Base-by-base conservation (phyloP, 2,797 vertebrate species). In the Notamacropus eugenii region DNA sequence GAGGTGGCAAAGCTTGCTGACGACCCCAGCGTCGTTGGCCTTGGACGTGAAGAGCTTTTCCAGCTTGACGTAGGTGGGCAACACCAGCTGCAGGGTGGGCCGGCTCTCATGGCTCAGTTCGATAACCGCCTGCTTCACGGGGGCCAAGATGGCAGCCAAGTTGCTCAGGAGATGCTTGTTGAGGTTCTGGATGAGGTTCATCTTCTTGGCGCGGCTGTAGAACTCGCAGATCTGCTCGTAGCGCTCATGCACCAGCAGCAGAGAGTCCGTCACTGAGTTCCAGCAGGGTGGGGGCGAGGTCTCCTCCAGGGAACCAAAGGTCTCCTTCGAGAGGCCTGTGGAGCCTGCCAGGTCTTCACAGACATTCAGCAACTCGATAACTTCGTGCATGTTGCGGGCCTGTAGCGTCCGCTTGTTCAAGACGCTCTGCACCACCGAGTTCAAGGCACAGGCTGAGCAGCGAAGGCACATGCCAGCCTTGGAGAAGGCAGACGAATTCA, bases 21-120 rank as follows among this genome's bases (percentile, higher is more conserved):
- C 98, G 0, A 99, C 98, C 1, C 99, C 99, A 0, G 99, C 99
- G 4, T 99, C 99, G 0, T 99, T 99, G 46, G 99, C 99, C 99
- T 99, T 99, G 97, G 99, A 99, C 19, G 99, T 99, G 98, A 99
- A 99, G 50, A 99, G 99, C 98, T 99, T 99, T 99, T 99, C 99
- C 98, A 99, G 98, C 97, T 99, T 99, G 94, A 99, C 99, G 12
- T 99, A 99, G 98, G 99, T 99, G 5, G 99, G 99, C 97, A 99
- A 99, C 90, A 99, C 99, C 95, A 99, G 99, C 98, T 99, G 99
- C 96, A 99, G 98, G 14, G 99, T 99, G 93, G 99, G 99, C 96
- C 99, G 99, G 98, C 99, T 99, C 98, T 99, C 99, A 0, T 99
- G 99, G 98, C 99, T 99, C 94, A 99, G 98, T 97, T 99, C 99